A percentile compares a stretch with the other conserved stretches of the same genome.
These are phyloP conservation scores for Drosophila mayri DNA, from an alignment of 1,140 invertebrate genomes.

Conservation along the genomic window DNA sequence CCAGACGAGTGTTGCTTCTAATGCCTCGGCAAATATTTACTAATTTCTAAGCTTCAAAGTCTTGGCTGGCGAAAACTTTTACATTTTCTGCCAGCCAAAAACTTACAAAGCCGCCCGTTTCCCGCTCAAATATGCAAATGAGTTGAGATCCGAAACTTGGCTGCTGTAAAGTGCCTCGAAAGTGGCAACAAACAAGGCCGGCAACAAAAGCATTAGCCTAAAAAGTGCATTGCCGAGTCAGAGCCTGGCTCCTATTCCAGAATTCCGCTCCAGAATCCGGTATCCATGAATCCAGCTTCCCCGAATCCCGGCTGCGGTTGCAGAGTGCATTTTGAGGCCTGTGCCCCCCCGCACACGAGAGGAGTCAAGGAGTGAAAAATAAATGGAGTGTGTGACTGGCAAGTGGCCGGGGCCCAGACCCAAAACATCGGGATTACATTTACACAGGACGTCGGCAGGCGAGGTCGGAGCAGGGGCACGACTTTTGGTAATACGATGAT, in stretches of 20 bases:
- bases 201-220: constrained; percentile 68
- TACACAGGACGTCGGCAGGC: constrained; percentile 42
- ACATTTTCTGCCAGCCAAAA: constrained; percentile 60
- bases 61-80: constrained; percentile 11
- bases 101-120: constrained; percentile 15
- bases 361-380: constrained; percentile 76
- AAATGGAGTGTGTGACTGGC: constrained; percentile 78
- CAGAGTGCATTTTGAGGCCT: constrained; percentile 57
- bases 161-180: constrained; percentile 68
- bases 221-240: constrained; percentile 63
- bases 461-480: not conserved
- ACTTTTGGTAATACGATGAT: constrained; percentile 79
- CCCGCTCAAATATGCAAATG: constrained; percentile 76
- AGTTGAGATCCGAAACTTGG: constrained; percentile 40
- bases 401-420: constrained; percentile 28
- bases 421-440: constrained; percentile 72
- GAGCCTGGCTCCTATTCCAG: not conserved
- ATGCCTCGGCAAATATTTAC: constrained; percentile 52
- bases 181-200: constrained; percentile 50
- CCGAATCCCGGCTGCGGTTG: constrained; percentile 41
- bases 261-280: constrained; percentile 6
- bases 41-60: constrained; percentile 46
- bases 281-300: constrained; percentile 6
- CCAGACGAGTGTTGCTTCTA: constrained; percentile 38
- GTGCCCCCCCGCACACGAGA: constrained; percentile 20